Evolutionary conservation across 2,888 invertebrate genomes (phyloP).

Genomic region (Notodonta dromedarius): DNA sequence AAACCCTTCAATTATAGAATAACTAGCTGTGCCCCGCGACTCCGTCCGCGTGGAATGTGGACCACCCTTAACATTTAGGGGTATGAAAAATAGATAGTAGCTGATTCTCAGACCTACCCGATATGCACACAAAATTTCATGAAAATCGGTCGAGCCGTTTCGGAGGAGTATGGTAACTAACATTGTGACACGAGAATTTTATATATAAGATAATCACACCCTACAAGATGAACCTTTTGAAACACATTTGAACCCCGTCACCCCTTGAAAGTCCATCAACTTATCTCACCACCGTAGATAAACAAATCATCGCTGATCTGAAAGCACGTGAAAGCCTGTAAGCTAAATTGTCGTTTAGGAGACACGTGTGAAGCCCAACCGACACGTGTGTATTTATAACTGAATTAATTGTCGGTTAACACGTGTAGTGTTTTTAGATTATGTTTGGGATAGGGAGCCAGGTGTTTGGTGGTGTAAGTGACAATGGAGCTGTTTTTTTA

Average conservation of each 20-base stretch:
- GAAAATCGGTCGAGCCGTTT: too few species aligned
- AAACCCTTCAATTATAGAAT: too few species aligned
- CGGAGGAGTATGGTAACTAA: too few species aligned
- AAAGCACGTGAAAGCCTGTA: slow-evolving; percentile 38
- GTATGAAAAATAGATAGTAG: too few species aligned
- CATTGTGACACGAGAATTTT: too few species aligned
- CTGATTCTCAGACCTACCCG: too few species aligned
- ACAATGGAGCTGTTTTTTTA: not conserved
- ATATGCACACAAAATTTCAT: too few species aligned
- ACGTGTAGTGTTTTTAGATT: slow-evolving; percentile 7
- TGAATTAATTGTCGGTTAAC: slow-evolving; percentile 11
- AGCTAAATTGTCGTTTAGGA: slow-evolving; percentile 20
- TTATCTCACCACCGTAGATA: slow-evolving; percentile 34
- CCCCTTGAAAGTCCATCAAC: slow-evolving; percentile 18
- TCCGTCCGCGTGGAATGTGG: too few species aligned
- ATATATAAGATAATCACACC: too few species aligned
- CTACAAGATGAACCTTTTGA: not conserved
- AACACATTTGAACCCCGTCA: not conserved
- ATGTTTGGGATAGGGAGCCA: not conserved
- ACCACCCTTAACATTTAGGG: too few species aligned
- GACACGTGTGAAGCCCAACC: not conserved
- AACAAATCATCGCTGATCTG: slow-evolving; percentile 33
- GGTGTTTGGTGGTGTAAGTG: not conserved
- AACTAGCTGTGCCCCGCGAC: too few species aligned
- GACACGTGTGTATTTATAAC: slow-evolving; percentile 4